phyloP scores from a whole-genome alignment of 2,888 invertebrate genomes.

The Agrotis segetum region DNA sequence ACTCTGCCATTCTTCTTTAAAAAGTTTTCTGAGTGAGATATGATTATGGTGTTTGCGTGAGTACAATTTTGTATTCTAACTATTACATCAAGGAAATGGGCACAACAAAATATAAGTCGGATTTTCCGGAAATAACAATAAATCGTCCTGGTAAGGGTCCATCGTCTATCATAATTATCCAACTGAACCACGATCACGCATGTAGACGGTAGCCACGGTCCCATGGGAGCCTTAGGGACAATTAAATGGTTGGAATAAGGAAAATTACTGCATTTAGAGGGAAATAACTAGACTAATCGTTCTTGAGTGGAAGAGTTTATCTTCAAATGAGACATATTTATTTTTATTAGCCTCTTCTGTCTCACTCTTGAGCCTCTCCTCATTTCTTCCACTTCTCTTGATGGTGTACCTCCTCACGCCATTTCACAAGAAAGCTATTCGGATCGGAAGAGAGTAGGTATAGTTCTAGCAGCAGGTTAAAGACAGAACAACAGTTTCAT shows the following conservation, averaged over 20 bases:
- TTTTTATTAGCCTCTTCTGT: too few relatives aligned
- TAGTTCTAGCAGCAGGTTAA: too few relatives aligned
- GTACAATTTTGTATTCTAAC: not conserved
- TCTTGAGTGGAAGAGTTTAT: not conserved
- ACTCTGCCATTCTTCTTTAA: not conserved
- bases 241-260: conserved; percentile 15
- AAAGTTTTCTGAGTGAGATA: not conserved
- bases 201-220: not conserved
- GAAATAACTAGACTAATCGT: not conserved
- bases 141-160: conserved; percentile 31
- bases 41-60: not conserved
- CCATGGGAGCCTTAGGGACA: conserved; percentile 12
- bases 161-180: conserved; percentile 43
- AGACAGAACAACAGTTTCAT: too few relatives aligned
- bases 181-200: conserved; percentile 24
- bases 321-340: not conserved
- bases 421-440: too few relatives aligned
- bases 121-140: conserved; percentile 36
- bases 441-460: too few relatives aligned
- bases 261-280: conserved; percentile 5
- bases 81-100: not conserved
- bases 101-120: conserved; percentile 19
- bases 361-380: too few relatives aligned
- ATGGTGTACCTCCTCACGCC: too few relatives aligned
- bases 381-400: too few relatives aligned